Base-by-base conservation (phyloP, 2,888 invertebrate species). In the Allygus modestus region DNA sequence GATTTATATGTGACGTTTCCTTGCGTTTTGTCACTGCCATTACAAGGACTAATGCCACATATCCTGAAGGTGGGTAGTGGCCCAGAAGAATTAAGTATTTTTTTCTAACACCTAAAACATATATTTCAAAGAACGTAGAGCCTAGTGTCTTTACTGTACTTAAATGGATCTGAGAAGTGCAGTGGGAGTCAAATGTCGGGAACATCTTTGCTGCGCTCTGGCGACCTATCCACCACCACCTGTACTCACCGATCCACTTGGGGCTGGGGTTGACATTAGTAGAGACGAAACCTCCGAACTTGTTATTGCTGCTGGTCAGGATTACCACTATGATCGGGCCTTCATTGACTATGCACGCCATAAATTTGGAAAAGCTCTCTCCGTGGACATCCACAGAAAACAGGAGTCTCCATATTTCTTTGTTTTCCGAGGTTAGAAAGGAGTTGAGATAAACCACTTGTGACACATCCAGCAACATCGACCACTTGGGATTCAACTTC, bases 271-370 rank as follows among this genome's bases (percentile, higher is more conserved):
- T 90, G 97, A 97, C 98, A 82, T 94, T 93, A 23, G 93, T 93
- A 0, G 97, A 93, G 0, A 97, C 97, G 92, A 95, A 98, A 15
- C 97, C 98, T 0, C 98, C 98, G 92, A 98, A 98, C 46, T 97
- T 94, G 89, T 96, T 93, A 11, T 96, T 96, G 86, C 94, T 93
- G 86, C 93, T 93, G 89, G 97, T 96, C 89, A 97, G 97, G 1
- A 98, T 92, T 54, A 98, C 94, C 4, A 98, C 90, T 0, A 98
- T 91, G 0, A 96, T 96, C 0, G 97, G 94, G 0, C 97, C 97
- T 89, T 96, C 95, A 89, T 96, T 94, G 83, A 93, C 92, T 86
- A 97, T 94, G 81, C 95, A 93, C 81, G 96, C 94, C 92, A 90
- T 23, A 88, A 89, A 85, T 92, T 95, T 33, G 1, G 97, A 95